Evolutionary conservation across 2,888 invertebrate species (phyloP).

Genomic region (Augiades crinisus): DNA sequence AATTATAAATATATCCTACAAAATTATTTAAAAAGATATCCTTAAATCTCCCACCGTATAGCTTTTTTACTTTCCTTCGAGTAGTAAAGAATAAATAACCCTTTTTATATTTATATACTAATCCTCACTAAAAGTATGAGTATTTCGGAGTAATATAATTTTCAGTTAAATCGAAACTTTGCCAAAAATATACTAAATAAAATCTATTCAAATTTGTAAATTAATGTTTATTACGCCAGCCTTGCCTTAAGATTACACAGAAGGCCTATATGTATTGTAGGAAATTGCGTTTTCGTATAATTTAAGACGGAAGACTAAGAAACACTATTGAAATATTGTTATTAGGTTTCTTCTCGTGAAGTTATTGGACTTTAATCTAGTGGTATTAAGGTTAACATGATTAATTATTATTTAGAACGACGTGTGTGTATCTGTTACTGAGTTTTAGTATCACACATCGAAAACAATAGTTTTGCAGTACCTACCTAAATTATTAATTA

Average conservation of each 20-base stretch:
- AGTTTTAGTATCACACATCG: background rate
- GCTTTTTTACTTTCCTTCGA: too few species aligned
- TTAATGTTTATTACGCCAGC: background rate
- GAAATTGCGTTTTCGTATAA: background rate
- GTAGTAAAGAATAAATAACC: too few species aligned
- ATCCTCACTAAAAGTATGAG: too few species aligned
- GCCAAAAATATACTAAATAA: too few species aligned
- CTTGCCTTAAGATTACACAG: background rate
- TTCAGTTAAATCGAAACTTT: too few species aligned
- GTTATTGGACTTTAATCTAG: background rate
- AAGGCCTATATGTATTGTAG: background rate
- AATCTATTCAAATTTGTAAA: background rate
- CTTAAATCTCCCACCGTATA: too few species aligned
- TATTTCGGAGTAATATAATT: too few species aligned
- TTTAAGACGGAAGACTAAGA: background rate
- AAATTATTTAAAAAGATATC: too few species aligned
- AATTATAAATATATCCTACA: too few species aligned
- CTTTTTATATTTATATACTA: too few species aligned
- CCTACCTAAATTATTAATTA: background rate
- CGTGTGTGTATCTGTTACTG: background rate
- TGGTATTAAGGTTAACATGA: background rate
- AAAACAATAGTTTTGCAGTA: background rate
- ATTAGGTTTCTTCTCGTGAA: background rate
- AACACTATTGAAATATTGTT: slow-evolving; percentile 1
- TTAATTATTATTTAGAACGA: background rate